Percentiles rank a stretch among this genome's conserved stretches.
phyloP scores from a whole-genome alignment of 2,113 vertebrate genomes.

The Corythoichthys haematopterus region DNA sequence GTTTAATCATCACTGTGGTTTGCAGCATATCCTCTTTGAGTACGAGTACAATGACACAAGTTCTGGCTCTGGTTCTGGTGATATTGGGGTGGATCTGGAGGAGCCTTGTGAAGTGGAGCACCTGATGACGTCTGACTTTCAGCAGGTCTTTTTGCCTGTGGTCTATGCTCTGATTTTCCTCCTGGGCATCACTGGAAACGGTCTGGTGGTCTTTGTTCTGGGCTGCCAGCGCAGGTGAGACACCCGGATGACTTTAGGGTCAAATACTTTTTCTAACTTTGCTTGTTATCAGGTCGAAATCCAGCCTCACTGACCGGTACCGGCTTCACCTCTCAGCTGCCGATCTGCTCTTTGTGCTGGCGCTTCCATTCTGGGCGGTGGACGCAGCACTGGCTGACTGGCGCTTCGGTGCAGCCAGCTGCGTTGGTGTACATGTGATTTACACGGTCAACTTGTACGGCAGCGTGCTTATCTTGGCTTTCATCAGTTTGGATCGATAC shows the following conservation, averaged over 20 bases:
- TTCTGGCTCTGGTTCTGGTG: conserved; percentile 77
- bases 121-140: conserved; percentile 78
- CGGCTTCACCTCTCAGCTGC: conserved; percentile 93
- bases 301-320: conserved; percentile 92
- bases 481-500: conserved; percentile 96
- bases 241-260: background rate
- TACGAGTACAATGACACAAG: conserved; percentile 70
- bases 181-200: conserved; percentile 90
- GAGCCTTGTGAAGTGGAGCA: conserved; percentile 78
- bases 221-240: conserved; percentile 87
- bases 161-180: conserved; percentile 90
- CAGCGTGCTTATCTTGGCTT: conserved; percentile 94
- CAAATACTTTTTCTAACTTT: background rate
- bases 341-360: conserved; percentile 93
- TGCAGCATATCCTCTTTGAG: conserved; percentile 64
- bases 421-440: conserved; percentile 86
- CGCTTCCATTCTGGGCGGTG: conserved; percentile 94
- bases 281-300: conserved; percentile 72
- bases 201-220: conserved; percentile 91
- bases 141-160: conserved; percentile 84
- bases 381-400: conserved; percentile 82
- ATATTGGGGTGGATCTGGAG: conserved; percentile 68
- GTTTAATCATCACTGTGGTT: conserved; percentile 1
- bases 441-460: conserved; percentile 96
- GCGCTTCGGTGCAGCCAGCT: conserved; percentile 84